Percentiles rank a stretch among this genome's conserved stretches.
These are phyloP conservation scores for Apis laboriosa DNA, from an alignment of 1,140 invertebrate species.

Conservation along the genomic window DNA sequence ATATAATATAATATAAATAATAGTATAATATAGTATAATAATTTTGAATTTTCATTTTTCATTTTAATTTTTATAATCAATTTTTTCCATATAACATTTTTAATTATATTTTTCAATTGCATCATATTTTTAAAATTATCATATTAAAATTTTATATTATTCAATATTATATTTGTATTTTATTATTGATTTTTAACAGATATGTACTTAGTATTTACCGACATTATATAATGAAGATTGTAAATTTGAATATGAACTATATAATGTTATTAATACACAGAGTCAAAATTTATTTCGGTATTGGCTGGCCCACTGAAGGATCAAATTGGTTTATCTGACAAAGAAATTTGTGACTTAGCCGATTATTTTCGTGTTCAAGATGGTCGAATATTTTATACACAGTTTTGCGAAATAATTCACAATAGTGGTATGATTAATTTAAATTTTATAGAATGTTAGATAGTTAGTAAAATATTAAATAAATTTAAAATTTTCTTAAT, in stretches of 20 bases:
- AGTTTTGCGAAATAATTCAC: conserved; percentile 87
- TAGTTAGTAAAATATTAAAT: too few species aligned
- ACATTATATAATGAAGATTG: neutral
- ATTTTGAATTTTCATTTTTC: neutral
- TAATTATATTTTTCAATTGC: neutral
- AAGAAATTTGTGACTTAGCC: conserved; percentile 85
- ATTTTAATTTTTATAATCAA: neutral
- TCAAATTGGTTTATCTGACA: conserved; percentile 84
- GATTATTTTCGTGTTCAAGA: conserved; percentile 89
- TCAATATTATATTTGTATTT: neutral
- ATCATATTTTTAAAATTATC: neutral
- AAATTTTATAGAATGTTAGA: neutral
- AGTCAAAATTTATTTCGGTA: conserved; percentile 86
- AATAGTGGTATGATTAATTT: conserved; percentile 77
- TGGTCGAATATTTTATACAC: conserved; percentile 86
- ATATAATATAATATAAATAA: neutral
- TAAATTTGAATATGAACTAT: conserved; percentile 2
- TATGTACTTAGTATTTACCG: neutral
- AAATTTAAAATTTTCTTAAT: neutral
- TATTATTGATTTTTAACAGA: neutral
- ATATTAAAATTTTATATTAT: neutral
- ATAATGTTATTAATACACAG: conserved; percentile 74
- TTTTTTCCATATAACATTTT: neutral
- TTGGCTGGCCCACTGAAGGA: conserved; percentile 84
- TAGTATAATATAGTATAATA: neutral